Evolutionary conservation across 1,140 invertebrate genomes (phyloP).

Genomic region (Hylyphantes graminicola): DNA sequence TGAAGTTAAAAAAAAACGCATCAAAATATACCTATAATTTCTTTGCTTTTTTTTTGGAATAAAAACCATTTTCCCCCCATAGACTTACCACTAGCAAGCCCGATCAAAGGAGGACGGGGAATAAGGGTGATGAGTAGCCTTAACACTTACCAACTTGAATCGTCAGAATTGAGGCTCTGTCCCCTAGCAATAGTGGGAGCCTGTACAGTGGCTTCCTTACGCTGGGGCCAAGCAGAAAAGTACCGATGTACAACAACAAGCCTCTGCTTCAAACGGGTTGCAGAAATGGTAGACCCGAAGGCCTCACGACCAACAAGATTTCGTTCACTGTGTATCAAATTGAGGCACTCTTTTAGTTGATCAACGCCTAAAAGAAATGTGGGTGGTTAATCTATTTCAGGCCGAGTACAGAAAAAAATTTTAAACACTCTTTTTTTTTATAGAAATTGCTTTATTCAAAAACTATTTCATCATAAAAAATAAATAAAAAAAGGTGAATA

Average conservation of each 20-base stretch:
- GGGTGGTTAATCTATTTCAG: not conserved
- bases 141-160: slow-evolving; percentile 30
- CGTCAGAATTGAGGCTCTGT: slow-evolving; percentile 14
- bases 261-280: slow-evolving; percentile 75
- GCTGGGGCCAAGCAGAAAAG: slow-evolving; percentile 76
- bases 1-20: too few relatives aligned
- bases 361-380: slow-evolving; percentile 13
- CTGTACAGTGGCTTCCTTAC: slow-evolving; percentile 69
- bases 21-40: too few relatives aligned
- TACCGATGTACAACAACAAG: slow-evolving; percentile 77
- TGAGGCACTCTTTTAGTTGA: slow-evolving; percentile 75
- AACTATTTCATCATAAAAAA: too few relatives aligned
- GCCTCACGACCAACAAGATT: slow-evolving; percentile 75
- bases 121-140: too few relatives aligned
- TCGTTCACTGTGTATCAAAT: slow-evolving; percentile 77
- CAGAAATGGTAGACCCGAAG: slow-evolving; percentile 77
- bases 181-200: slow-evolving; percentile 2
- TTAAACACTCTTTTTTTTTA: too few relatives aligned
- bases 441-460: too few relatives aligned
- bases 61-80: too few relatives aligned
- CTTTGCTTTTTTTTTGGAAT: too few relatives aligned
- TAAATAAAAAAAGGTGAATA: too few relatives aligned
- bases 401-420: slow-evolving; percentile 63
- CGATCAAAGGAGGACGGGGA: too few relatives aligned
- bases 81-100: too few relatives aligned